These are phyloP conservation scores for Psylliodes chrysocephalus DNA, from an alignment of 2,888 invertebrate genomes.

Conservation along the genomic window DNA sequence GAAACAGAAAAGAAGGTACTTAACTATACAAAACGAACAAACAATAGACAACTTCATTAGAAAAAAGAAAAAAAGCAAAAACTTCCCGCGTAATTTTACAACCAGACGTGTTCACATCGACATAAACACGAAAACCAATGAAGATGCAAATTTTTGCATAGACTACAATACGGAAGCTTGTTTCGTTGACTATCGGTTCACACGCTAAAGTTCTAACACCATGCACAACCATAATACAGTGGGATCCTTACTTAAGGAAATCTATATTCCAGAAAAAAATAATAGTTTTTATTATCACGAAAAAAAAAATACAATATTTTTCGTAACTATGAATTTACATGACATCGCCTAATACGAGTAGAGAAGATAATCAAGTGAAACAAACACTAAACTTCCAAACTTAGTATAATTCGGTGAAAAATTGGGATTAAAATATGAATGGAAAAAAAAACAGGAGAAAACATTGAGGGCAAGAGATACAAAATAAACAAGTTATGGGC, in stretches of 20 bases:
- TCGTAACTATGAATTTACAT: too few relatives aligned
- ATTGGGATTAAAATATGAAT: too few relatives aligned
- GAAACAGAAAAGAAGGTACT: background rate
- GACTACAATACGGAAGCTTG: conserved; percentile 32
- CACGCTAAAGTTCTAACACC: conserved; percentile 31
- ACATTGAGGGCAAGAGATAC: too few relatives aligned
- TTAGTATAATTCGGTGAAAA: too few relatives aligned
- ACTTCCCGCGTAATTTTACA: conserved; percentile 28
- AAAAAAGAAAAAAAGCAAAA: conserved; percentile 21
- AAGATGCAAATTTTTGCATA: conserved; percentile 41
- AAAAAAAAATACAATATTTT: too few relatives aligned
- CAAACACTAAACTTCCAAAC: too few relatives aligned
- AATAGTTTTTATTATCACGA: too few relatives aligned
- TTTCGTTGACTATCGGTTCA: conserved; percentile 28
- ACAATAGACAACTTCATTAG: conserved; percentile 4
- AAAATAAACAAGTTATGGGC: too few relatives aligned
- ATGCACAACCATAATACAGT: conserved; percentile 25
- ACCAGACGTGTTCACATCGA: conserved; percentile 30
- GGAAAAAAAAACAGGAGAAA: too few relatives aligned
- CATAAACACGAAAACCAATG: conserved; percentile 36
- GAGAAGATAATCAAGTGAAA: too few relatives aligned
- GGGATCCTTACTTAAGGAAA: background rate
- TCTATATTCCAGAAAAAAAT: too few relatives aligned
- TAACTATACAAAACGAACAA: background rate
- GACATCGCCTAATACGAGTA: too few relatives aligned